A percentile compares a stretch with the other conserved stretches of the same genome.
Evolutionary conservation across 2,113 vertebrate species (phyloP).

Genomic region (Datnioides undecimradiatus): DNA sequence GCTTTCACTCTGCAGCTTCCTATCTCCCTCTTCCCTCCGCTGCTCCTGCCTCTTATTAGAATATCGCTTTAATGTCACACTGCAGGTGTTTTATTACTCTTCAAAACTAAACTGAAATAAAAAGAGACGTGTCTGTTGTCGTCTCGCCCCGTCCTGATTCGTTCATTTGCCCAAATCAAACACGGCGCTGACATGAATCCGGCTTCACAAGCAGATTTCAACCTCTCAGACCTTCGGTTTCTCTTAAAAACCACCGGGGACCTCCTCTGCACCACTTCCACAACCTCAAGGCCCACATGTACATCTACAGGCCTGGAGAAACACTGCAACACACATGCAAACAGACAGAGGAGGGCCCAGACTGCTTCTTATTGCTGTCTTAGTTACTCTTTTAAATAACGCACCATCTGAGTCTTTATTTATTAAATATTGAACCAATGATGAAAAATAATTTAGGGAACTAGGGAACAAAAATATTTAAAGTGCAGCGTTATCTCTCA

Average conservation of each 20-base stretch:
- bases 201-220: not conserved
- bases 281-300: not conserved
- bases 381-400: no score
- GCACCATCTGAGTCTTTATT: no score
- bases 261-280: not conserved
- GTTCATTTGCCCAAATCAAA: constrained; percentile 37
- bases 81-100: constrained; percentile 68
- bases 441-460: no score
- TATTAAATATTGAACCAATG: no score
- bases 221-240: not conserved
- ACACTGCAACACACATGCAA: no score
- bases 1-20: constrained; percentile 65
- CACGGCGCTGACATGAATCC: not conserved
- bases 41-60: constrained; percentile 65
- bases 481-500: no score
- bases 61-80: constrained; percentile 70
- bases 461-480: no score
- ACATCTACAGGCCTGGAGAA: no score
- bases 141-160: constrained; percentile 6
- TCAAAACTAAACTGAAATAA: constrained; percentile 33
- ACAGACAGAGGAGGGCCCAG: no score
- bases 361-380: no score
- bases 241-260: not conserved
- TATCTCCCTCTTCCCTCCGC: constrained; percentile 48
- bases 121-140: not conserved